Evolutionary conservation across 2,113 vertebrate species (phyloP).

Genomic region (Rostratula benghalensis): DNA sequence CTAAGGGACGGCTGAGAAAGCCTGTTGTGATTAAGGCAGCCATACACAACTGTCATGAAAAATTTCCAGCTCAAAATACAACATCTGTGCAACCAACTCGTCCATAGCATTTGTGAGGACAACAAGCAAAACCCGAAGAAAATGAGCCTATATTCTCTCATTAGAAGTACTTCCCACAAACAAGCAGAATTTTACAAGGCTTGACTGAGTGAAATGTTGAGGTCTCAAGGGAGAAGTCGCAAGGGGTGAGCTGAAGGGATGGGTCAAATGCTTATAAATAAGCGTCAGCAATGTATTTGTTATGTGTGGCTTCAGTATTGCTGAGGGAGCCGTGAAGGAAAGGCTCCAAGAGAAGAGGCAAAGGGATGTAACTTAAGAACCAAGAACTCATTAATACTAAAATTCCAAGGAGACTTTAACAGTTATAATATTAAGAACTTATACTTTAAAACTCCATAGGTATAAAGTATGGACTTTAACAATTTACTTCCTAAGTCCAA

Average conservation of each 20-base stretch:
- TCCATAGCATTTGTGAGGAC: not conserved
- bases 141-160: not conserved
- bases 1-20: not conserved
- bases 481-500: not conserved
- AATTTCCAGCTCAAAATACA: not conserved
- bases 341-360: not conserved
- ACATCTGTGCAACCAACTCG: slow-evolving; percentile 1
- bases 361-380: not conserved
- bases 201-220: not conserved
- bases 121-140: not conserved
- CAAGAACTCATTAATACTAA: not conserved
- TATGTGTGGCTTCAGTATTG: not conserved
- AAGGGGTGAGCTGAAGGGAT: not conserved
- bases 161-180: not conserved
- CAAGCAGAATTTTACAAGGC: slow-evolving; percentile 2
- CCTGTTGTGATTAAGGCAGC: not conserved
- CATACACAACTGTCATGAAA: not conserved
- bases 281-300: not conserved
- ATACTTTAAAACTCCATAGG: not conserved
- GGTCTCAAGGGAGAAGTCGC: not conserved
- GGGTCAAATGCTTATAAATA: not conserved
- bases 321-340: not conserved
- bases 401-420: not conserved
- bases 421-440: not conserved
- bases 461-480: not conserved